Evolutionary conservation across 1,140 invertebrate genomes (phyloP), one percentile per base, ranked within the genome.

Genomic region (Drosophila sturtevanti): DNA sequence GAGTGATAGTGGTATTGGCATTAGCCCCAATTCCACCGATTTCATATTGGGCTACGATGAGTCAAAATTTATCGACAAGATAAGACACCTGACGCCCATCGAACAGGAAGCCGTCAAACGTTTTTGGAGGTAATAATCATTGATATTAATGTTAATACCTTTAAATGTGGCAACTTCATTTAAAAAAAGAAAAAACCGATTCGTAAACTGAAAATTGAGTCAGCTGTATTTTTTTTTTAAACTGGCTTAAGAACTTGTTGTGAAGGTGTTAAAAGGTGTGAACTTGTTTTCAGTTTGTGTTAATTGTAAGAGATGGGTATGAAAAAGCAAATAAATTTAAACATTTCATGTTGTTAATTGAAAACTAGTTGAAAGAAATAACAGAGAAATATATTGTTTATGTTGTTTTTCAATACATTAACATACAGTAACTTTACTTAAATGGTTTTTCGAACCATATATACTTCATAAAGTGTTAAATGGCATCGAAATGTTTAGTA

Each of bases 101-200:
- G 90, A 91, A 72, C 90, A 90, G 90, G 90, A 91, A 81, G 90
- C 90, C 34, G 90, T 91, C 52, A 86, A 82, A 56, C 84, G 82
- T 27, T 91, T 91, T 74, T 91, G 90, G 90, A 91, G 90, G 90
- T 91, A 86, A 61, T 56, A 24, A 27, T 48, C 41, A 48, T 44
- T 44, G 41, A 44, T 16, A 44, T 44, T 44, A 16, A 44, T 44
- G 38, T 44, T 44, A 4, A 44, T 44, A 7, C 14, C 41, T 10
- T 16, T n/a, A 44, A 41, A 16, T 41, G 38, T 48, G 41, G 41
- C 41, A 48, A n/a, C n/a, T n/a, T n/a, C n/a, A n/a, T n/a, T n/a
- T n/a, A n/a, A 5, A 1, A 44, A 44, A 44, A 34, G 12, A 35
- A 4, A 44, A 41, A 14, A 5, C 6, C n/a, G 6, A 41, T 1